Evolutionary conservation across 2,113 vertebrate genomes (phyloP).

Genomic region (Antidorcas marsupialis): DNA sequence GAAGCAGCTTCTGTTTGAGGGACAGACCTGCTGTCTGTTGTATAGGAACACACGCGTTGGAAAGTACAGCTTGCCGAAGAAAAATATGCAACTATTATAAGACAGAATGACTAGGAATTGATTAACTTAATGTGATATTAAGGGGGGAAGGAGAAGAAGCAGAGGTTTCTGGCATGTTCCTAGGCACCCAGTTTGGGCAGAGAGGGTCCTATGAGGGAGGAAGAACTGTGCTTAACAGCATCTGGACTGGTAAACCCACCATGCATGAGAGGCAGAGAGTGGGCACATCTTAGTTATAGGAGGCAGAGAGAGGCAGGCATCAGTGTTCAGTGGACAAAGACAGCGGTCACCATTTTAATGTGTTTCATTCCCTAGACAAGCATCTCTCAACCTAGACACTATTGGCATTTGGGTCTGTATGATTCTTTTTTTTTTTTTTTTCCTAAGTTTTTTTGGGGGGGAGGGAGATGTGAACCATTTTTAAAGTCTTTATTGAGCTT

Average conservation of each 20-base stretch:
- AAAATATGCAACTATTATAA: background rate
- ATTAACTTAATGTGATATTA: background rate
- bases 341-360: background rate
- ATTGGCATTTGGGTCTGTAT: background rate
- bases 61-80: background rate
- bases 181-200: background rate
- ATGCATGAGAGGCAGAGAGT: background rate
- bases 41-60: accelerated
- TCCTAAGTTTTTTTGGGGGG: background rate
- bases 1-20: background rate
- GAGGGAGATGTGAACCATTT: background rate
- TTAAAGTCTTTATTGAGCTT: background rate
- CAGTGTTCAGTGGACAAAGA: background rate
- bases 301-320: background rate
- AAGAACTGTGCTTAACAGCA: background rate
- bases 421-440: background rate
- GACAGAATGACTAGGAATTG: background rate
- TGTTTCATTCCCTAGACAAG: background rate
- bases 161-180: background rate
- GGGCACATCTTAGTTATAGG: background rate
- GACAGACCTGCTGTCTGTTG: background rate
- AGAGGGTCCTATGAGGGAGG: background rate
- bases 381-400: background rate
- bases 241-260: accelerated
- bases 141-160: background rate